A percentile compares a stretch with the other conserved stretches of the same genome.
These are phyloP conservation scores for Euura saliciscinereae DNA, from an alignment of 1,140 invertebrate genomes.

Conservation along the genomic window DNA sequence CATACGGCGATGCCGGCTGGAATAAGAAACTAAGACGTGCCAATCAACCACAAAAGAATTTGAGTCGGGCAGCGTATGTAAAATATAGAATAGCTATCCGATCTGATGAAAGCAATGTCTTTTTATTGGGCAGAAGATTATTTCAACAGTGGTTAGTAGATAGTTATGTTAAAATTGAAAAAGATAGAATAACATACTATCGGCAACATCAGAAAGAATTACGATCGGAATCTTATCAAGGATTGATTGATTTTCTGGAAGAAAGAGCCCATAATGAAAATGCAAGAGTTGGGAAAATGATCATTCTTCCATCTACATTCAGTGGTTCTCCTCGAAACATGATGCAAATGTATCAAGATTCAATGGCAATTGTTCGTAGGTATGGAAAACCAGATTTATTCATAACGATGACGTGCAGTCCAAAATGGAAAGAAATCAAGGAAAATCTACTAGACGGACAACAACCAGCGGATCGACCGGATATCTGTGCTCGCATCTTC, in stretches of 20 bases:
- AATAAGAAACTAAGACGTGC: constrained; percentile 9
- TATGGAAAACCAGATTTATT: constrained; percentile 23
- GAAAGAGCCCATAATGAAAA: constrained; percentile 31
- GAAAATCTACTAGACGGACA: constrained; percentile 39
- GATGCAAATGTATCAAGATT: constrained; percentile 59
- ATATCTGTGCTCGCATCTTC: constrained; percentile 35
- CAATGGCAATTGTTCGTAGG: constrained; percentile 55
- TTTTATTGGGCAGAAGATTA: constrained; percentile 19
- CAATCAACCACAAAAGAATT: constrained; percentile 9
- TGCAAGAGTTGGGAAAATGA: constrained; percentile 43
- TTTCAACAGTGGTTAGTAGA: constrained; percentile 24
- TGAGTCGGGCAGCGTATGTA: constrained; percentile 21
- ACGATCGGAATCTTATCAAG: constrained; percentile 21
- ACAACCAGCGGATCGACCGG: constrained; percentile 36
- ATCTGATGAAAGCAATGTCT: constrained; percentile 11
- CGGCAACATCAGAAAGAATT: constrained; percentile 22
- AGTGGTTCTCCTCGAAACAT: constrained; percentile 53
- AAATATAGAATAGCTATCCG: constrained; percentile 26
- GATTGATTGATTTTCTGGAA: constrained; percentile 22
- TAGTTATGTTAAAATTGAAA: constrained; percentile 19
- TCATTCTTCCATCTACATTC: constrained; percentile 56
- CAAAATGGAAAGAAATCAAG: constrained; percentile 45
- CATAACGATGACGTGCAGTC: constrained; percentile 56
- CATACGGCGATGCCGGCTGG: constrained; percentile 18
- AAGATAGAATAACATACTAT: constrained; percentile 15